Conservation (phyloP, 2,797 vertebrate genomes). For the Sciurus vulgaris region DNA sequence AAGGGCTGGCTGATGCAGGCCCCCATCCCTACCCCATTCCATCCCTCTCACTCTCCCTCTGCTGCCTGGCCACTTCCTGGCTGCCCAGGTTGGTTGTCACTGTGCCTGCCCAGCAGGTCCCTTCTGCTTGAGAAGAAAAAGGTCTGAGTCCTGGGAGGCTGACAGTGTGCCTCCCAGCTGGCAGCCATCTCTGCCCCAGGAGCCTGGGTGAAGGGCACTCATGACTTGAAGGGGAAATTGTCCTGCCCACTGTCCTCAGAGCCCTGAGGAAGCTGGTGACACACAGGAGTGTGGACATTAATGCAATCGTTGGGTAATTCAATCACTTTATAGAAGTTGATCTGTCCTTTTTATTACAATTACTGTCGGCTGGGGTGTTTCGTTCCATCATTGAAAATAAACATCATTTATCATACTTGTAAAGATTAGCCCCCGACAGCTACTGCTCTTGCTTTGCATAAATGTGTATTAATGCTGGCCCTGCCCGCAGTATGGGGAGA, state of each 20-base stretch:
- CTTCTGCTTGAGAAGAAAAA: background rate
- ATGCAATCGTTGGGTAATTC: conserved; percentile 98
- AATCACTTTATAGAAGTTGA: conserved; percentile 96
- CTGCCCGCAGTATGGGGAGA: conserved; percentile 88
- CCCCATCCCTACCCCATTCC: rapidly evolving
- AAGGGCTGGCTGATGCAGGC: background rate
- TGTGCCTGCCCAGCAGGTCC: background rate
- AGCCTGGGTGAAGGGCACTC: conserved; percentile 89
- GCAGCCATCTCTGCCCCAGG: background rate
- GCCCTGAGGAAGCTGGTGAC: conserved; percentile 87
- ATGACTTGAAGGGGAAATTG: conserved; percentile 90
- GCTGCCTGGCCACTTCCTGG: background rate
- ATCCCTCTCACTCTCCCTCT: background rate
- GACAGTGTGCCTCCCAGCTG: background rate
- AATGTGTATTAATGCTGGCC: conserved; percentile 93
- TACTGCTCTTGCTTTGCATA: conserved; percentile 94
- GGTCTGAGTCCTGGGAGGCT: background rate
- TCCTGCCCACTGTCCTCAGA: conserved; percentile 84
- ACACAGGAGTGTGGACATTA: conserved; percentile 91
- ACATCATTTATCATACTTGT: conserved; percentile 99
- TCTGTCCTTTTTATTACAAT: conserved; percentile 99
- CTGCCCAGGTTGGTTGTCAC: background rate
- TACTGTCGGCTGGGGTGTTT: conserved; percentile 96
- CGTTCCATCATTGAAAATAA: conserved; percentile 98
- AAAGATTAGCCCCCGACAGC: conserved; percentile 97